phyloP scores from a whole-genome alignment of 2,113 vertebrate genomes.

The Hirundichthys speculiger region DNA sequence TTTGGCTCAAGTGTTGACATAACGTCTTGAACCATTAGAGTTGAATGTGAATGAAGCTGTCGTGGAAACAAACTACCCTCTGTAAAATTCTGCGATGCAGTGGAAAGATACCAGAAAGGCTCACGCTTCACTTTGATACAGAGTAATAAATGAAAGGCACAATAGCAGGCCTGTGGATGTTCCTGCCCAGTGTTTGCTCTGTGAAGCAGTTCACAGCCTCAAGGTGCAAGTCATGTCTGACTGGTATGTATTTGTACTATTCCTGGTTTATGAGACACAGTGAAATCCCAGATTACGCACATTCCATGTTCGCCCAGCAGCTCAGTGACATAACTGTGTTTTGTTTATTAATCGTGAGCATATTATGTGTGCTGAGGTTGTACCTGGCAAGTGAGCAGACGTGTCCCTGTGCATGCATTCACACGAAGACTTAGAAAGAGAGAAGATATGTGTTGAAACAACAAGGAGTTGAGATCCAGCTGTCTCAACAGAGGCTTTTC shows the following conservation, averaged over 20 bases:
- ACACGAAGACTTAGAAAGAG: constrained; percentile 32
- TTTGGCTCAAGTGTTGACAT: constrained; percentile 31
- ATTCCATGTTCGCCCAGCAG: constrained; percentile 45
- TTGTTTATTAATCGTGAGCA: constrained; percentile 57
- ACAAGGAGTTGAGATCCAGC: constrained; percentile 71
- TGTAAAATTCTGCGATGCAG: constrained; percentile 34
- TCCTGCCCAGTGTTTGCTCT: constrained; percentile 33
- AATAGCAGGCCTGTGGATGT: neutral
- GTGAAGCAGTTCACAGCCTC: constrained; percentile 19
- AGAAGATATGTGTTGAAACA: constrained; percentile 71
- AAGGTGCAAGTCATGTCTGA: constrained; percentile 67
- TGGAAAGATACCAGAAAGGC: constrained; percentile 35
- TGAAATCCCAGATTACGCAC: constrained; percentile 38
- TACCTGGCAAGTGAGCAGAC: constrained; percentile 9
- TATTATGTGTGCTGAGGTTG: constrained; percentile 34
- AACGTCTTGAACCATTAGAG: constrained; percentile 17
- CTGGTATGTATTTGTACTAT: constrained; percentile 58
- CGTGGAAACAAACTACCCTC: constrained; percentile 21
- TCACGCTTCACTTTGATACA: constrained; percentile 3
- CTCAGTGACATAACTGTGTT: constrained; percentile 50
- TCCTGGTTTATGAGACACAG: constrained; percentile 46
- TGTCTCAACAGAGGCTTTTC: constrained; percentile 80
- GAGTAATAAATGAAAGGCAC: constrained; percentile 23
- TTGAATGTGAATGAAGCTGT: constrained; percentile 4
- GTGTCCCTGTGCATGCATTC: constrained; percentile 25